phyloP scores from a whole-genome alignment of 2,113 vertebrate species.

The Desmodus rotundus region DNA sequence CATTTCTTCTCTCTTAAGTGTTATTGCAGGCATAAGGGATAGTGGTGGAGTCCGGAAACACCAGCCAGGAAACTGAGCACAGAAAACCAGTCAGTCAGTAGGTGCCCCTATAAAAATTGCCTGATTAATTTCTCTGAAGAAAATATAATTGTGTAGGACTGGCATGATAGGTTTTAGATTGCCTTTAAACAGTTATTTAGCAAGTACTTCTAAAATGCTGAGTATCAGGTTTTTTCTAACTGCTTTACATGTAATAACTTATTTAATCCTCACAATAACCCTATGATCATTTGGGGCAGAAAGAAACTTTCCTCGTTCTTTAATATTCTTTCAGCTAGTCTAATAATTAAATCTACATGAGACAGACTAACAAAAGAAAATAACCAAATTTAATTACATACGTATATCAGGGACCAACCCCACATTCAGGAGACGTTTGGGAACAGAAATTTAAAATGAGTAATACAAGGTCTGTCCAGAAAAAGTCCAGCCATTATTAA shows the following conservation, averaged over 20 bases:
- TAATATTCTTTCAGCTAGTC: not conserved
- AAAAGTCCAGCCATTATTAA: no score
- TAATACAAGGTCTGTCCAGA: no score
- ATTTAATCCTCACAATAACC: not conserved
- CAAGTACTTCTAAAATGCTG: not conserved
- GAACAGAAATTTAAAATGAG: not conserved
- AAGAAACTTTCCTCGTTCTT: not conserved
- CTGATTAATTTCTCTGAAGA: not conserved
- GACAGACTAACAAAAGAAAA: not conserved
- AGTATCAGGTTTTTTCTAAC: not conserved
- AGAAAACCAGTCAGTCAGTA: not conserved
- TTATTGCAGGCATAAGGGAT: not conserved
- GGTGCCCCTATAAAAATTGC: not conserved
- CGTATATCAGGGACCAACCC: not conserved
- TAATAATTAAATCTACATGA: not conserved
- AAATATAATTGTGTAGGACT: not conserved
- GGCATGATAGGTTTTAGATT: not conserved
- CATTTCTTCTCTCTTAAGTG: not conserved
- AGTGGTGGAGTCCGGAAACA: not conserved
- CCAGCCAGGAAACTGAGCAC: not conserved
- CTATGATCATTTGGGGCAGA: not conserved
- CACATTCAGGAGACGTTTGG: not conserved
- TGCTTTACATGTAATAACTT: not conserved
- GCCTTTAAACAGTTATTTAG: constrained; percentile 1
- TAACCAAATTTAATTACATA: not conserved